Evolutionary conservation across 2,113 vertebrate genomes (phyloP), one percentile per base, ranked within the genome.

Genomic region (Stomatorhinus ivindoensis): DNA sequence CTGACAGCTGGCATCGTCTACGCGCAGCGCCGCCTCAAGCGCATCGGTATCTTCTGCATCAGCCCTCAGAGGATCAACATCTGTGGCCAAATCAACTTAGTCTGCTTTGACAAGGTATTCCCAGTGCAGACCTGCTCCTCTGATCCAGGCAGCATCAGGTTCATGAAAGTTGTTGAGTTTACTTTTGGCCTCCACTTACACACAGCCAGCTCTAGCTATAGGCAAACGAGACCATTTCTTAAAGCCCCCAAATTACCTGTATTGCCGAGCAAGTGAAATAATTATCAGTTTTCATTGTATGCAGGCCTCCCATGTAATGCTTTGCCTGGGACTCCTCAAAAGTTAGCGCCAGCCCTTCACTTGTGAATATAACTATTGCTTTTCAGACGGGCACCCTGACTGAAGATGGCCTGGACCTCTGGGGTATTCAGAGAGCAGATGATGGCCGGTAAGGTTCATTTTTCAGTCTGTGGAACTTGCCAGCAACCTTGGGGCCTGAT

Each of bases 61-160:
- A 99, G 98, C 90, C 98, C 98, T 4, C 98, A 99, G 89, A 97
- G 98, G 92, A 99, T 99, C 93, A 99, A 99, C 94, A 98, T 99
- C 91, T 99, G 98, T 90, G 98, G 98, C 51, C 98, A 99, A 92
- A 95, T 99, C 91, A 99, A 99, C 93, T 96, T 99, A 48, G 96
- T 99, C 91, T 99, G 98, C 91, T 99, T 99, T 92, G 98, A 99
- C 94, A 99, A 99, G 97, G 98, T 99, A 84, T 84, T 44, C 44
- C 24, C 19, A 46, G 44, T 5, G 44, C 8, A 11, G 35, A 21
- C 76, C 76, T 11, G n/a, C 61, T 69, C 3, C n/a, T 27, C n/a
- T 65, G n/a, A 65, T 19, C 3, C 10, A 4, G 69, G 31, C 31
- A 17, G 31, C 31, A 15, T 76, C 46, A 85, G 21, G 42, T 85